phyloP scores from a whole-genome alignment of 2,797 vertebrate species.

The Myripristis murdjan region DNA sequence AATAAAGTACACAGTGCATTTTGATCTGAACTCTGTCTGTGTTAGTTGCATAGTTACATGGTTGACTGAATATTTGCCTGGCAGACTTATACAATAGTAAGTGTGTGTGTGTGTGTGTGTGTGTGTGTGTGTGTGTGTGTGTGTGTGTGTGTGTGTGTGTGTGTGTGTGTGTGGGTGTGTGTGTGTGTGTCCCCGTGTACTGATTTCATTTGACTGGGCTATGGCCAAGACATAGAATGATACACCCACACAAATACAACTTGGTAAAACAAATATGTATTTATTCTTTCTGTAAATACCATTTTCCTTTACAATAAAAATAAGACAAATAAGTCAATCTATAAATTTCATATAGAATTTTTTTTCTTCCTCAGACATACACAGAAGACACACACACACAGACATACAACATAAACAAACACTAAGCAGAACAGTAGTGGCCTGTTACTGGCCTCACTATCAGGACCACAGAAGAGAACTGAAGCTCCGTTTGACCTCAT shows the following conservation, averaged over 20 bases:
- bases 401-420: conserved; percentile 47
- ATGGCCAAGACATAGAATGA: conserved; percentile 68
- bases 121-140: too few species aligned
- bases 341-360: conserved; percentile 26
- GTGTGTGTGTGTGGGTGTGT: conserved; percentile 14
- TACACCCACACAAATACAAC: conserved; percentile 67
- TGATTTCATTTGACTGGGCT: conserved; percentile 39
- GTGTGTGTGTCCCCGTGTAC: conserved; percentile 17
- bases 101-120: conserved; percentile 34
- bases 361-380: conserved; percentile 54
- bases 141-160: too few species aligned
- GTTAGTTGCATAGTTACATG: conserved; percentile 31
- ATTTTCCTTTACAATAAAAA: conserved; percentile 67
- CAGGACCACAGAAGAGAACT: conserved; percentile 79
- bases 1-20: conserved; percentile 4
- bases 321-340: conserved; percentile 61
- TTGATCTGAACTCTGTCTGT: conserved; percentile 24
- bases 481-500: conserved; percentile 81
- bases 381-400: conserved; percentile 48
- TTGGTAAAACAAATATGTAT: conserved; percentile 81
- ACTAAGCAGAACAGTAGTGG: conserved; percentile 69
- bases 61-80: conserved; percentile 56
- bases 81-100: conserved; percentile 64
- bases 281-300: conserved; percentile 75
- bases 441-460: conserved; percentile 74